Percentiles rank a stretch among this genome's conserved stretches.
These are phyloP conservation scores for Celastrina argiolus DNA, from an alignment of 2,888 invertebrate species.

Conservation along the genomic window DNA sequence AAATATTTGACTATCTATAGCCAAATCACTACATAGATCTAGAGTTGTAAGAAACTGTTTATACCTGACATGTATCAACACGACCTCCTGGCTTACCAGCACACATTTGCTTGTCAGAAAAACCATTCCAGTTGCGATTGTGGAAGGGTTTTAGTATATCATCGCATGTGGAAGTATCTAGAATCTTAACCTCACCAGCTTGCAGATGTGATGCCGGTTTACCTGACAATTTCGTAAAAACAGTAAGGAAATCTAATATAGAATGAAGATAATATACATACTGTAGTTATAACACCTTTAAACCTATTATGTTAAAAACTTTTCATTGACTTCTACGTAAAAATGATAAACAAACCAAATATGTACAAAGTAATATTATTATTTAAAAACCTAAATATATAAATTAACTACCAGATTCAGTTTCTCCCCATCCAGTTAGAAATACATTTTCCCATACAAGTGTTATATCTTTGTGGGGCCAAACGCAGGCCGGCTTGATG, in stretches of 20 bases:
- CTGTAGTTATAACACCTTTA: too few species aligned
- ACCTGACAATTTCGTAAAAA: slow-evolving; percentile 3
- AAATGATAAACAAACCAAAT: not conserved
- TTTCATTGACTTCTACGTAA: too few species aligned
- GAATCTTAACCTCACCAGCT: slow-evolving; percentile 35
- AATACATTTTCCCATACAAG: slow-evolving; percentile 39
- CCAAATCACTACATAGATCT: too few species aligned
- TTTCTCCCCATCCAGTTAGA: slow-evolving; percentile 56
- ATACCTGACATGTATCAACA: slow-evolving; percentile 42
- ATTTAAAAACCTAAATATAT: not conserved
- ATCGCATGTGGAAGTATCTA: slow-evolving; percentile 34
- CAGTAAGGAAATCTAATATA: too few species aligned
- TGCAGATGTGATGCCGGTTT: slow-evolving; percentile 34
- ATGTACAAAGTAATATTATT: too few species aligned
- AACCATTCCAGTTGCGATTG: slow-evolving; percentile 37
- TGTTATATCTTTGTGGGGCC: slow-evolving; percentile 38
- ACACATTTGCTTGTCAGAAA: slow-evolving; percentile 39
- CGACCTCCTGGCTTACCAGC: slow-evolving; percentile 40
- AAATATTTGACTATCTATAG: not conserved
- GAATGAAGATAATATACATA: too few species aligned
- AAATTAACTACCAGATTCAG: slow-evolving; percentile 41
- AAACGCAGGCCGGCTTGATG: slow-evolving; percentile 56
- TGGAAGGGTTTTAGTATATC: slow-evolving; percentile 28
- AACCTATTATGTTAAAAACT: too few species aligned
- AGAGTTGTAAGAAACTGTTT: too few species aligned